Percentiles rank a stretch among this genome's conserved stretches.
These are phyloP conservation scores for Anguilla megastoma DNA, from an alignment of 2,797 vertebrate genomes.

Conservation along the genomic window DNA sequence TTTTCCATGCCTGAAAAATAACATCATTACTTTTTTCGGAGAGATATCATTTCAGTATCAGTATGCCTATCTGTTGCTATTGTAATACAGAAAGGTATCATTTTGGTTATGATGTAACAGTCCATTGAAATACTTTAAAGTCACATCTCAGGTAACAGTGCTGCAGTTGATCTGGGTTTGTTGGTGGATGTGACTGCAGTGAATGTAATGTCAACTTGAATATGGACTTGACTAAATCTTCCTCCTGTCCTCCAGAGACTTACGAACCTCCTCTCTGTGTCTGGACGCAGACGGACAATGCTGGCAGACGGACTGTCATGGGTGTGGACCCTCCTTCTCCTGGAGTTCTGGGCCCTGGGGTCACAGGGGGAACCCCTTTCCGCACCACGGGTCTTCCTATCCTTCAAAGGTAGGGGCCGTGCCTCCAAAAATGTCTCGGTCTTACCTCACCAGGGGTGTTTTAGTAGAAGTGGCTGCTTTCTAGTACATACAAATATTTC, in stretches of 20 bases:
- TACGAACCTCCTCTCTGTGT: conserved; percentile 37
- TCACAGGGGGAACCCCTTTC: conserved; percentile 65
- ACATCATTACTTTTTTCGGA: background rate
- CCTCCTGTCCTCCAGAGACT: conserved; percentile 52
- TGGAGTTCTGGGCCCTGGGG: conserved; percentile 57
- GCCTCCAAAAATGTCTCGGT: background rate
- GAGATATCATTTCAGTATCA: background rate
- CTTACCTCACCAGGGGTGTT: background rate
- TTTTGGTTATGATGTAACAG: background rate
- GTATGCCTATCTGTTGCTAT: background rate
- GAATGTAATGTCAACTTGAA: background rate
- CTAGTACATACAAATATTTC: background rate
- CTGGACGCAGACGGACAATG: conserved; percentile 65
- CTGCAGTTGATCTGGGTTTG: background rate
- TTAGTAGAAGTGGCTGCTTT: background rate
- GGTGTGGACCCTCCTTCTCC: conserved; percentile 62
- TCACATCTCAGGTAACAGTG: background rate
- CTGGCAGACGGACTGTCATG: conserved; percentile 63
- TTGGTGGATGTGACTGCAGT: background rate
- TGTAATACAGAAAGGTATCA: background rate
- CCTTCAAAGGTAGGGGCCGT: conserved; percentile 74
- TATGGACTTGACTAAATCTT: background rate
- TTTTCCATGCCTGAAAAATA: background rate
- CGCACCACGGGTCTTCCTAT: conserved; percentile 75
- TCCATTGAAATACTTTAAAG: background rate